phyloP scores from a whole-genome alignment of 2,888 invertebrate species.

The Antheraea yamamai region DNA sequence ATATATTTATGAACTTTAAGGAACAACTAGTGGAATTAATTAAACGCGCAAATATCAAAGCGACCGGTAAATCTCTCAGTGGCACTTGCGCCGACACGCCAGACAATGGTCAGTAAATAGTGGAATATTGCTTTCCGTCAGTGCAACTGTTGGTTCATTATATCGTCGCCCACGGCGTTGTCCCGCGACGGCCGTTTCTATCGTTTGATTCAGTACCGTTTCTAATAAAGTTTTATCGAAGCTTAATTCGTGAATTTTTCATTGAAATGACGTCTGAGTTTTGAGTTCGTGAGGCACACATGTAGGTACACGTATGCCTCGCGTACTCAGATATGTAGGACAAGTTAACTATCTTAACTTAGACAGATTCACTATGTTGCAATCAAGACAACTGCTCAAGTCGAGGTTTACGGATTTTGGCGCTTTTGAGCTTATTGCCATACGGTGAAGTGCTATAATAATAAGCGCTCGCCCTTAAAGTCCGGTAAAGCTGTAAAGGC shows the following conservation, averaged over 20 bases:
- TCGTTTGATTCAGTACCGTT: neutral
- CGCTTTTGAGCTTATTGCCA: too few relatives aligned
- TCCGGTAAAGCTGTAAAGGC: too few relatives aligned
- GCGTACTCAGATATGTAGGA: too few relatives aligned
- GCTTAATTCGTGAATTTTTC: neutral
- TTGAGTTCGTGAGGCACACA: too few relatives aligned
- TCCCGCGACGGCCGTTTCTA: slow-evolving; percentile 25
- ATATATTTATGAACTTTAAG: neutral
- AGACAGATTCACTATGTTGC: too few relatives aligned
- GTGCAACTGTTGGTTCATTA: slow-evolving; percentile 55
- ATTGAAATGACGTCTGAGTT: too few relatives aligned
- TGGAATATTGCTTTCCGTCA: slow-evolving; percentile 53
- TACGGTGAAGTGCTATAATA: too few relatives aligned
- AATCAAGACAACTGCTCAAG: too few relatives aligned
- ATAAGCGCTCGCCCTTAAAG: too few relatives aligned
- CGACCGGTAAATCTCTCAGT: neutral
- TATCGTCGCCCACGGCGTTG: slow-evolving; percentile 55
- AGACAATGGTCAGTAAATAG: slow-evolving; percentile 61
- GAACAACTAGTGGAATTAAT: slow-evolving; percentile 13
- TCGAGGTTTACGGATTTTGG: too few relatives aligned
- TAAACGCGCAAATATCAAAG: slow-evolving; percentile 14
- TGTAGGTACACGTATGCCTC: too few relatives aligned
- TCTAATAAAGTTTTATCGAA: neutral
- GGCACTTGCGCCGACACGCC: slow-evolving; percentile 29
- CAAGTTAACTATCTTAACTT: too few relatives aligned